Conservation (phyloP, 2,888 invertebrate species). For the Nemapogon koenigi region DNA sequence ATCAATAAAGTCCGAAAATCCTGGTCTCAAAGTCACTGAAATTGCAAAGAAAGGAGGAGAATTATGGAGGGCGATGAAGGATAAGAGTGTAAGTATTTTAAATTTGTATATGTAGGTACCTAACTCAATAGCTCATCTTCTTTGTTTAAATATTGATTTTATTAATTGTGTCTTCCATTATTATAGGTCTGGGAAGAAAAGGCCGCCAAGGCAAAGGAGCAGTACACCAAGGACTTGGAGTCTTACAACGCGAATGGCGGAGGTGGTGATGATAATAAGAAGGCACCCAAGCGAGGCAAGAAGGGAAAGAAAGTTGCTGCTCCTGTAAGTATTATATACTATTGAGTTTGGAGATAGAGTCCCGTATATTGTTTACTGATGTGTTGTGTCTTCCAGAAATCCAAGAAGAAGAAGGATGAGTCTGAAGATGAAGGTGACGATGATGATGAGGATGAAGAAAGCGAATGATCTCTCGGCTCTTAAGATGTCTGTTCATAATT, state of each 20-base stretch:
- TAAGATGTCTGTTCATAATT: conserved; percentile 58
- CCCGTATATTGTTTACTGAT: no score
- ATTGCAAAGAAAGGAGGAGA: conserved; percentile 95
- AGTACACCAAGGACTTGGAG: conserved; percentile 87
- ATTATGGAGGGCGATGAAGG: conserved; percentile 90
- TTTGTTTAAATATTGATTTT: conserved; percentile 11
- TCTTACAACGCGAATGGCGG: conserved; percentile 86
- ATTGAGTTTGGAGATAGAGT: no score
- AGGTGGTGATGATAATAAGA: conserved; percentile 54
- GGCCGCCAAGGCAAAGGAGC: conserved; percentile 86
- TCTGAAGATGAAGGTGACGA: conserved; percentile 70
- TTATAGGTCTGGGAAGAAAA: conserved; percentile 89
- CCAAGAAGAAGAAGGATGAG: conserved; percentile 70
- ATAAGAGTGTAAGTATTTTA: conserved; percentile 75
- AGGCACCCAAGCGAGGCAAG: conserved; percentile 61
- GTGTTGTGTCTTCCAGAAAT: conserved; percentile 31
- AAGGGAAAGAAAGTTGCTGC: conserved; percentile 55
- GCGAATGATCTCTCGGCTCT: conserved; percentile 66
- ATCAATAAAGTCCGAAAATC: conserved; percentile 86
- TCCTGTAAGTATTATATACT: conserved; percentile 1
- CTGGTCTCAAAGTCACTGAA: conserved; percentile 91
- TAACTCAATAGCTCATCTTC: conserved; percentile 3
- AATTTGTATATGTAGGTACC: no score
- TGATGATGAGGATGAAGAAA: conserved; percentile 67
- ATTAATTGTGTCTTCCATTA: conserved; percentile 15